These are phyloP conservation scores for Lamproptera curius DNA, from an alignment of 2,888 invertebrate genomes.

Conservation along the genomic window DNA sequence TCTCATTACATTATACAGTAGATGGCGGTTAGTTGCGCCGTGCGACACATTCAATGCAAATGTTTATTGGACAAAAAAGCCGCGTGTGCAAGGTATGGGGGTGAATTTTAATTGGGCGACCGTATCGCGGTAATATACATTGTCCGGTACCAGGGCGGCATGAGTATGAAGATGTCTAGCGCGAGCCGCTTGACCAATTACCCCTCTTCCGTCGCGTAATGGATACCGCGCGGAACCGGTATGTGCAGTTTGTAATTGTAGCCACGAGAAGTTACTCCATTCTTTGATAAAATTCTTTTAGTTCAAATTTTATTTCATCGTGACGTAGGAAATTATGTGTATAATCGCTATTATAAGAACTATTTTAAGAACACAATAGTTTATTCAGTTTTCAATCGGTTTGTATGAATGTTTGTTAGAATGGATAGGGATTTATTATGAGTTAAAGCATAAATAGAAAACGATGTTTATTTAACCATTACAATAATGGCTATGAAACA, in stretches of 20 bases:
- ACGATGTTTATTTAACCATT: too few relatives aligned
- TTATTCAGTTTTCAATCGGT: too few relatives aligned
- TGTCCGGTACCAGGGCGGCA: slow-evolving; percentile 25
- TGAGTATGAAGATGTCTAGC: slow-evolving; percentile 32
- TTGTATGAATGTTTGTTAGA: too few relatives aligned
- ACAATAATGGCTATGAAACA: too few relatives aligned
- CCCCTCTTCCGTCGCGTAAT: slow-evolving; percentile 69
- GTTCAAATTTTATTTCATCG: too few relatives aligned
- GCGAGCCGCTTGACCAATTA: slow-evolving; percentile 74
- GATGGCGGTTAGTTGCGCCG: slow-evolving; percentile 1
- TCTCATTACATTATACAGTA: slow-evolving; percentile 9
- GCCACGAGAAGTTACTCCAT: slow-evolving; percentile 44
- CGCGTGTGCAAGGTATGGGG: background rate
- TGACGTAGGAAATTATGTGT: too few relatives aligned
- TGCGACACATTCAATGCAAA: slow-evolving; percentile 36
- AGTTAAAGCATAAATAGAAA: too few relatives aligned
- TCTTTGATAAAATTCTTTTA: slow-evolving; percentile 64
- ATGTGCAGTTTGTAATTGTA: slow-evolving; percentile 50
- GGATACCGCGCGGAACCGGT: slow-evolving; percentile 58
- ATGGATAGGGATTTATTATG: too few relatives aligned
- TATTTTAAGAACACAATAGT: too few relatives aligned
- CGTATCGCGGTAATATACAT: slow-evolving; percentile 36
- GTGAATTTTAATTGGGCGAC: slow-evolving; percentile 29
- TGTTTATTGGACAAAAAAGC: slow-evolving; percentile 43
- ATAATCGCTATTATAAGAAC: too few relatives aligned